Evolutionary conservation across 2,113 vertebrate genomes (phyloP).

Genomic region (Oxyruncus cristatus): DNA sequence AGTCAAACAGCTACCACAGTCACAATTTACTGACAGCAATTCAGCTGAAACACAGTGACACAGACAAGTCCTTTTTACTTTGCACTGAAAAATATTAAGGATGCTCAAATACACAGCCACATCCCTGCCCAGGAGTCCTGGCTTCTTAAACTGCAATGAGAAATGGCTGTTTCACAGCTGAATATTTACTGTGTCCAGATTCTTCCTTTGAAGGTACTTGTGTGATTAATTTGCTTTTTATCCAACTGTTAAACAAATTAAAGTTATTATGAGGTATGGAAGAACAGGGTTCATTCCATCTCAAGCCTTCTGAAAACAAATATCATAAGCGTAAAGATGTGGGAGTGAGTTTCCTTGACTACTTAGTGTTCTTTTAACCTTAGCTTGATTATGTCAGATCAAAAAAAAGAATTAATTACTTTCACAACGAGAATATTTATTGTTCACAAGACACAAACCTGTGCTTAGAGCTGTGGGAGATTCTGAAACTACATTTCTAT

Average conservation of each 20-base stretch:
- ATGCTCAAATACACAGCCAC: background rate
- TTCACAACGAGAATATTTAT: background rate
- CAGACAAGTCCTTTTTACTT: background rate
- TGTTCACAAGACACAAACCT: background rate
- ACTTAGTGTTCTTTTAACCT: background rate
- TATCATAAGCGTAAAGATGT: background rate
- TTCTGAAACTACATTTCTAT: background rate
- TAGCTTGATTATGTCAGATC: background rate
- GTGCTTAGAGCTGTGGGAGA: background rate
- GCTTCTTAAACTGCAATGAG: background rate
- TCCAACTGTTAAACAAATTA: slow-evolving; percentile 35
- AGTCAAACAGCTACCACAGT: background rate
- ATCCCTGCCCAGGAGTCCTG: background rate
- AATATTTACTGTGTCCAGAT: background rate
- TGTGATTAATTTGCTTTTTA: slow-evolving; percentile 19
- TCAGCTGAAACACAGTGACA: background rate
- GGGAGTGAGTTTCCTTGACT: slow-evolving; percentile 10
- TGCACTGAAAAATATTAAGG: background rate
- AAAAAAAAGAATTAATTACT: background rate
- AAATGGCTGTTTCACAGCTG: background rate
- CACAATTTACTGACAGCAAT: background rate
- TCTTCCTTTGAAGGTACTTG: background rate
- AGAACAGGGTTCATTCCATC: background rate
- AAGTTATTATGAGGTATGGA: background rate
- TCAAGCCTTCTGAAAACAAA: slow-evolving; percentile 14